These are phyloP conservation scores for Eupithecia vulgata DNA, from an alignment of 2,888 invertebrate genomes.

Conservation along the genomic window DNA sequence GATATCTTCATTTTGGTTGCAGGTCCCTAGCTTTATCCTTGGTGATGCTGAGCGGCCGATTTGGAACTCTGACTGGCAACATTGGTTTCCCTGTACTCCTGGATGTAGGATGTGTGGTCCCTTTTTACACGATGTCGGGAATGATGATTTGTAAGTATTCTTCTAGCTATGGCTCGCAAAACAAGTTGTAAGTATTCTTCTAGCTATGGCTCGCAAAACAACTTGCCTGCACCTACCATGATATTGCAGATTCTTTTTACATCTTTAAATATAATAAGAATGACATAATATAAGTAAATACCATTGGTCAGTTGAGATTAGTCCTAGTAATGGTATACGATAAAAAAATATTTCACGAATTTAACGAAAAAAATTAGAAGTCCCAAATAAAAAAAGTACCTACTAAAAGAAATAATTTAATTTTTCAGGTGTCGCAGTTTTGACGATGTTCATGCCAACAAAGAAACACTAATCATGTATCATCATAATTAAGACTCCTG, in stretches of 20 bases:
- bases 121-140: slow-evolving; percentile 63
- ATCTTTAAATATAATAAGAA: neutral
- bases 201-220: neutral
- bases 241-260: neutral
- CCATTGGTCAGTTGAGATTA: neutral
- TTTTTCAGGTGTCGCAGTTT: slow-evolving; percentile 43
- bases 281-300: neutral
- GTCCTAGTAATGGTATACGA: neutral
- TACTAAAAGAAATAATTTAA: slow-evolving; percentile 1
- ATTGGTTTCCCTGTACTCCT: slow-evolving; percentile 64
- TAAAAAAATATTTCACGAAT: neutral
- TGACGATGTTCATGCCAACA: slow-evolving; percentile 47
- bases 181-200: slow-evolving; percentile 55
- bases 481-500: neutral
- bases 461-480: slow-evolving; percentile 37
- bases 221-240: slow-evolving; percentile 43
- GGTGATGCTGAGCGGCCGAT: slow-evolving; percentile 59
- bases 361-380: neutral
- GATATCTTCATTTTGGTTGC: slow-evolving; percentile 35
- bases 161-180: neutral
- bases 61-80: slow-evolving; percentile 63
- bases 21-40: slow-evolving; percentile 64
- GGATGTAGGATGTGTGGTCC: slow-evolving; percentile 60
- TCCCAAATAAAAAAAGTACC: neutral
- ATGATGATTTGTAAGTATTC: slow-evolving; percentile 60